Evolutionary conservation across 2,888 invertebrate species (phyloP), one percentile per base, ranked within the genome.

Genomic region (Leptopilina syphax): DNA sequence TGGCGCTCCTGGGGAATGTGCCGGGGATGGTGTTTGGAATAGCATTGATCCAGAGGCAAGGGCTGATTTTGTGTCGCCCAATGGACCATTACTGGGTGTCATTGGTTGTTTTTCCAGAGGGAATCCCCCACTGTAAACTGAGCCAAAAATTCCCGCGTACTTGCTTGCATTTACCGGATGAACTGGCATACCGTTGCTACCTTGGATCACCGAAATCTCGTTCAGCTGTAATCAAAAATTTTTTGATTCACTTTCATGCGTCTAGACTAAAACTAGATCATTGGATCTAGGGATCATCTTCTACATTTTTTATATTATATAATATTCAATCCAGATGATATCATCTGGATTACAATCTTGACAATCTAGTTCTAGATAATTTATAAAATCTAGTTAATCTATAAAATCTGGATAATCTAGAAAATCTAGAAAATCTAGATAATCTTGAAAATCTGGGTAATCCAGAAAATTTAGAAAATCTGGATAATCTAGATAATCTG

Each of bases 181-280:
- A 84, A 91, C 89, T 79, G 95, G 93, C 47, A 95, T 94, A 87
- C 95, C 96, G 91, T 95, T 95, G 86, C 94, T 95, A 91, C 95
- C 95, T 89, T 96, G 96, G 88, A 96, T 95, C 87, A 95, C 95
- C 88, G 96, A 95, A 93, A 96, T 96, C 93, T 96, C 96, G 93
- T 95, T 96, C 92, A 96, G 93, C 96, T 96, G 94, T 86, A 93
- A 92, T 73, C 78, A 79, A 79, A 63, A 65, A 81, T 65, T 83
- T 79, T 63, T 73, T 81, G 84, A 84, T 86, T 84, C 88, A 79
- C 5, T 84, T 86, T 84, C 83, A 82, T 88, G 80, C 79, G 68
- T 77, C 57, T 12, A 65, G 79, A 83, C 84, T 79, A 83, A 79
- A 84, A 44, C 44, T 85, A 54, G 54, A 18, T 18, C 0, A 18